Base-by-base conservation (phyloP, 2,113 vertebrate species). In the Corythaeola cristata region DNA sequence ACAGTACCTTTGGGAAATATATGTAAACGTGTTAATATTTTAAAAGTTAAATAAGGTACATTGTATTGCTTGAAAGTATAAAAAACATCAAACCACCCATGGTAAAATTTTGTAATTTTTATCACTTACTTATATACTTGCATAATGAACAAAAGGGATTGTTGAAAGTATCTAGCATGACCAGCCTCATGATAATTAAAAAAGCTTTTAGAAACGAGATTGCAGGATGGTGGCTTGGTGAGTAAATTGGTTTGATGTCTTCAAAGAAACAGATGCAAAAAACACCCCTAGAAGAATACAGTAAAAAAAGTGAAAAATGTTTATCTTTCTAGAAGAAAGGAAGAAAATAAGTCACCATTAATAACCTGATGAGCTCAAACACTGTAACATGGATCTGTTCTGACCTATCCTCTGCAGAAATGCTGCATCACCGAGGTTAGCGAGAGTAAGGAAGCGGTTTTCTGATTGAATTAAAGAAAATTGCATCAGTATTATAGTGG, bases 381-480 rank as follows among this genome's bases (percentile, higher is more conserved):
- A 37, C 69, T 19, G 39, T 90, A 82, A 37, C 71, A 77, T 3
- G 0, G 23, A 56, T 50, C 26, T 96, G 74, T 74, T 86, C 45
- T 87, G 44, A 35, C 52, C 71, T 73, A 11, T 85, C 37, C 6
- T 82, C 35, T 33, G 18, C 20, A 79, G 59, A 91, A 95, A 13
- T 79, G 76, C 53, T 79, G 39, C 44, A 71, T 76, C 49, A 81
- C 52, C 0, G 3, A 55, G 72, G 56, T 73, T 53, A 74, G 69
- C 1, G n/a, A 49, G 80, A 44, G 77, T 49, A 83, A 58, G 8
- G 73, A 92, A 89, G 23, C 3, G 5, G 50, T 84, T 76, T 59
- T 83, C 60, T 93, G 66, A 86, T 28, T 76, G 88, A 95, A 73
- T 90, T 93, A 84, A 87, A 89, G 47, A 85, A 95, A 97, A 93